Percentiles rank a stretch among this genome's conserved stretches.
Evolutionary conservation across 2,113 vertebrate genomes (phyloP).

Genomic region (Gavia stellata): DNA sequence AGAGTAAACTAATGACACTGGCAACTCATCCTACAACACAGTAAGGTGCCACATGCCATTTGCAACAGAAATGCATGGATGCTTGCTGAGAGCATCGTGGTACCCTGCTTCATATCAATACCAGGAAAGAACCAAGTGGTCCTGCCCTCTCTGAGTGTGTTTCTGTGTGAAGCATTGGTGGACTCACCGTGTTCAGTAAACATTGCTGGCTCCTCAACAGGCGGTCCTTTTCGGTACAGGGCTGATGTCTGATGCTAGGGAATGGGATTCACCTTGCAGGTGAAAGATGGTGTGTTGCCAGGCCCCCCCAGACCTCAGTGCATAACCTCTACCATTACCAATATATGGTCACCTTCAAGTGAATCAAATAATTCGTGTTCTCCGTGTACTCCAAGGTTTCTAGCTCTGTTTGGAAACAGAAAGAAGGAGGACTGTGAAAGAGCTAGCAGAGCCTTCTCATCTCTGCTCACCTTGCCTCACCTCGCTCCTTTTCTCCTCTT

Average conservation of each 20-base stretch:
- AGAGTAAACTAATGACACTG: not conserved
- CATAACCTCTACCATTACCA: not conserved
- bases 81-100: rapidly evolving
- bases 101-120: not conserved
- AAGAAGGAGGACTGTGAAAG: not conserved
- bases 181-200: rapidly evolving
- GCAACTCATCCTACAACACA: not conserved
- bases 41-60: rapidly evolving
- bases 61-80: not conserved
- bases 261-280: not conserved
- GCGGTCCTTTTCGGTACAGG: not conserved
- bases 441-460: not conserved
- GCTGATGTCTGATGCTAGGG: not conserved
- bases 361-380: not conserved
- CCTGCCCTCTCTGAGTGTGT: not conserved
- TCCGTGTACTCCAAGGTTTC: not conserved
- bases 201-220: not conserved
- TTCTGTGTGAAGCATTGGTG: not conserved
- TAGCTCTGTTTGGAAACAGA: not conserved
- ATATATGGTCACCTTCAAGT: not conserved
- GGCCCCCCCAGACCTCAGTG: not conserved
- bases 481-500: not conserved
- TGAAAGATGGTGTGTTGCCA: not conserved
- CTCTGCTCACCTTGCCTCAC: not conserved
- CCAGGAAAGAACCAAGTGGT: not conserved